These are phyloP conservation scores for Lucifuga dentata DNA, from an alignment of 2,113 vertebrate species.

Conservation along the genomic window DNA sequence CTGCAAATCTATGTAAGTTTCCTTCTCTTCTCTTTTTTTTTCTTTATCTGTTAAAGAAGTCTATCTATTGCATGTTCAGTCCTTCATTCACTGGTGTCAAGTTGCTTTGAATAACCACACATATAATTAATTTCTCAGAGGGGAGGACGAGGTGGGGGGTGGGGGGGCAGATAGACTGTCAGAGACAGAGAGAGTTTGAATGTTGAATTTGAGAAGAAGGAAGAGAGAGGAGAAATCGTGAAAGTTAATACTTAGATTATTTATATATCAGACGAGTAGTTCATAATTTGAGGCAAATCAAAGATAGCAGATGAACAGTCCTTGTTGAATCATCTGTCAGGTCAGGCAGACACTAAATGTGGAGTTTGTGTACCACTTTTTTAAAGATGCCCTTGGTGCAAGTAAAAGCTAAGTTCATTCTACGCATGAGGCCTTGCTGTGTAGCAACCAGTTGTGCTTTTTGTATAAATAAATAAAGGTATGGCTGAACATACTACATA, in stretches of 20 bases:
- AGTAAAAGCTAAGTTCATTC: constrained; percentile 57
- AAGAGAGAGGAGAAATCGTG: not conserved
- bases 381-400: constrained; percentile 29
- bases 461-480: constrained; percentile 72
- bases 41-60: not conserved
- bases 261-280: constrained; percentile 46
- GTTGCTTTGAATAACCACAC: constrained; percentile 16
- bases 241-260: constrained; percentile 15
- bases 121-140: constrained; percentile 7
- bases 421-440: constrained; percentile 70
- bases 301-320: constrained; percentile 25
- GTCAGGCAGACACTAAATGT: constrained; percentile 8
- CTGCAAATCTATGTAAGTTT: constrained; percentile 39
- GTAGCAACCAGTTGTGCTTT: constrained; percentile 76
- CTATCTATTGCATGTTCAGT: not conserved
- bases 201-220: constrained; percentile 6
- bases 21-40: constrained; percentile 20
- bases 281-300: constrained; percentile 36
- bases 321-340: constrained; percentile 13
- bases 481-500: constrained; percentile 44
- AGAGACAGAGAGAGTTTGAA: constrained; percentile 14
- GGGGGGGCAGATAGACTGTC: not conserved
- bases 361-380: constrained; percentile 13
- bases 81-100: constrained; percentile 1
- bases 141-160: not conserved